phyloP scores from a whole-genome alignment of 2,113 vertebrate species.

The Balaeniceps rex region DNA sequence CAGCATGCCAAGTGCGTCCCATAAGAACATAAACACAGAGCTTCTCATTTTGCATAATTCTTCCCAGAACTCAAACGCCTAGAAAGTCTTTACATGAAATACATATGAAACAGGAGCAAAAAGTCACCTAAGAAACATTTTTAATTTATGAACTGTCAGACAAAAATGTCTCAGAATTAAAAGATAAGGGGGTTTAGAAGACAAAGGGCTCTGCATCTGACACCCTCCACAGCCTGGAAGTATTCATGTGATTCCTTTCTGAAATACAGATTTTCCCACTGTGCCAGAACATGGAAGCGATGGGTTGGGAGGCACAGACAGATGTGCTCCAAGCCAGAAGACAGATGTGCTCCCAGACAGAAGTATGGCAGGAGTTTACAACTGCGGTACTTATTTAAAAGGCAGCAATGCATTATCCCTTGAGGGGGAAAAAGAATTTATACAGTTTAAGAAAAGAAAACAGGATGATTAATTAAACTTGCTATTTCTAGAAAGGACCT shows the following conservation, averaged over 20 bases:
- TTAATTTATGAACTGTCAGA: slow-evolving; percentile 64
- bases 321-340: slow-evolving; percentile 48
- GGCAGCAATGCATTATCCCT: slow-evolving; percentile 50
- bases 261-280: slow-evolving; percentile 26
- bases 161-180: slow-evolving; percentile 54
- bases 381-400: slow-evolving; percentile 55
- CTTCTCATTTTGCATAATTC: slow-evolving; percentile 30
- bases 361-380: slow-evolving; percentile 46
- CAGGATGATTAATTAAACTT: slow-evolving; percentile 57
- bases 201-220: slow-evolving; percentile 35
- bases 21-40: slow-evolving; percentile 17
- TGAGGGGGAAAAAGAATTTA: neutral
- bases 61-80: neutral
- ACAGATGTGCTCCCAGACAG: slow-evolving; percentile 56
- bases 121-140: slow-evolving; percentile 53
- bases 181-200: slow-evolving; percentile 53
- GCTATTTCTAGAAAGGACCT: slow-evolving; percentile 41
- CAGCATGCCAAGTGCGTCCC: neutral
- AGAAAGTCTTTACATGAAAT: slow-evolving; percentile 46
- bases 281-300: neutral
- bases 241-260: neutral
- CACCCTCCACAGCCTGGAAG: slow-evolving; percentile 2
- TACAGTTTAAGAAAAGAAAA: slow-evolving; percentile 36
- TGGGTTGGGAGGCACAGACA: slow-evolving; percentile 43
- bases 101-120: slow-evolving; percentile 40